These are phyloP conservation scores for Limanda limanda DNA, from an alignment of 2,113 vertebrate genomes.

Conservation along the genomic window DNA sequence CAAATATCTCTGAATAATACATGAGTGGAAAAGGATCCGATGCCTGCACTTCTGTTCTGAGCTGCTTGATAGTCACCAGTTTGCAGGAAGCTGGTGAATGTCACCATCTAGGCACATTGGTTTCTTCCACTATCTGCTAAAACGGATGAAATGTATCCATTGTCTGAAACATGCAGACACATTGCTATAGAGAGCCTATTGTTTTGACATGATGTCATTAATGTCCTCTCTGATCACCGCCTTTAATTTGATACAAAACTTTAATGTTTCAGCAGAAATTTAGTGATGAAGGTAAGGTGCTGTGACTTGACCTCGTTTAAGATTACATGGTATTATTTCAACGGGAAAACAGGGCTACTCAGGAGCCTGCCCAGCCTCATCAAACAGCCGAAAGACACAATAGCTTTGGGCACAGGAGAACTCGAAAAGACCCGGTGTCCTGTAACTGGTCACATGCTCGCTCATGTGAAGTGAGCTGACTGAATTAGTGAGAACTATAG, in stretches of 20 bases:
- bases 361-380: too few species aligned
- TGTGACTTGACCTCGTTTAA: not conserved
- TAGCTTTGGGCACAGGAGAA: too few species aligned
- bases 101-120: not conserved
- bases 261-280: not conserved
- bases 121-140: not conserved
- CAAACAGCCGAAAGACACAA: too few species aligned
- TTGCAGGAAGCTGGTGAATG: not conserved
- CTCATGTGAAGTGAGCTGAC: too few species aligned
- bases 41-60: not conserved
- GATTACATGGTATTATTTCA: too few species aligned
- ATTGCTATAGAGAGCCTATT: not conserved
- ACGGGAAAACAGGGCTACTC: too few species aligned
- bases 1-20: conserved; percentile 31
- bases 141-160: not conserved
- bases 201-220: not conserved
- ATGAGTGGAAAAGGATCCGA: not conserved
- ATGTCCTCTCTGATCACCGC: not conserved
- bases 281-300: not conserved
- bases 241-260: not conserved
- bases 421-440: too few species aligned
- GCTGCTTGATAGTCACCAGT: not conserved
- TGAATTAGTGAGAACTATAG: too few species aligned
- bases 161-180: not conserved
- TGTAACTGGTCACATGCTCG: too few species aligned